Evolutionary conservation across 2,888 invertebrate species (phyloP), one percentile per base, ranked within the genome.

Genomic region (Endomychus coccineus): DNA sequence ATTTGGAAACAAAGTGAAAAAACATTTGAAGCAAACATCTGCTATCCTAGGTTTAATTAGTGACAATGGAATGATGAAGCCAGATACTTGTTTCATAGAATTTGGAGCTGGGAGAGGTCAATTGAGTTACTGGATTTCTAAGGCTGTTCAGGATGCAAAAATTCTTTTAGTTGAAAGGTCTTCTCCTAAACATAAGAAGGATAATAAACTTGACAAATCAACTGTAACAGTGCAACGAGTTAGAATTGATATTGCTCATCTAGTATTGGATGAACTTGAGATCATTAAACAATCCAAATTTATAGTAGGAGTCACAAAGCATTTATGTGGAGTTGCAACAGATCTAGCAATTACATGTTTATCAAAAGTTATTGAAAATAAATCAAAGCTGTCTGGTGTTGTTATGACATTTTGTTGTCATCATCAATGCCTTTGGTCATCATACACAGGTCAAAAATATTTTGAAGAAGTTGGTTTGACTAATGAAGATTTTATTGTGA

Each of bases 351-450:
- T 89, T 38, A 74, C 78, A 23, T 85, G 87, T 60, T 56, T 86
- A 42, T 62, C 66, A 16, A 70, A 69, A 45, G 25, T 63, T 56
- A 7, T 67, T 49, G 45, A 64, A 52, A 51, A 53, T 41, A 51
- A 61, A 41, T 22, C 57, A 39, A 64, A 67, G 54, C 51, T 74
- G 54, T 42, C 46, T 34, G 87, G 83, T 4, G 57, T 80, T 23
- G 68, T 85, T 36, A 75, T 92, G 58, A 89, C 92, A 2, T 76
- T 90, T 13, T 94, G 94, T 64, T 94, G 94, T 61, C 91, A 92
- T 65, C 92, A 94, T 67, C 76, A 83, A 47, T 90, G 89, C 61
- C 71, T 76, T 24, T 85, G 79, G 74, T 62, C 62, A 11, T 65
- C 76, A 0, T 88, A 83, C 63, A 74, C 80, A 2, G 85, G 83